Percentiles rank a stretch among this genome's conserved stretches.
Evolutionary conservation across 2,113 vertebrate species (phyloP).

Genomic region (Amia ocellicauda): DNA sequence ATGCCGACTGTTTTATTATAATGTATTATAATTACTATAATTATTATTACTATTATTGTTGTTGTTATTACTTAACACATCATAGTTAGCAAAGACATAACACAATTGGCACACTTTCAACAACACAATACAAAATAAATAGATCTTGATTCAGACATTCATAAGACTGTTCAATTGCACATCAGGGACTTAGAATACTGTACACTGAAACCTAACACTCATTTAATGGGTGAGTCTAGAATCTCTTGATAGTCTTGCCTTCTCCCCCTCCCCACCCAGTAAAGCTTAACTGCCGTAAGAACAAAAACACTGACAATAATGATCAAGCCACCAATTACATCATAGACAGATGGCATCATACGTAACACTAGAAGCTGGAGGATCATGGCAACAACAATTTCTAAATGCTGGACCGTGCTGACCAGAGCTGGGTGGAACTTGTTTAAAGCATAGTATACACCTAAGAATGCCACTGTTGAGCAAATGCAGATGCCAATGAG

Average conservation of each 20-base stretch:
- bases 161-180: conserved; percentile 44
- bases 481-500: conserved; percentile 91
- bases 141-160: conserved; percentile 63
- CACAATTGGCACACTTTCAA: conserved; percentile 63
- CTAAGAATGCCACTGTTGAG: conserved; percentile 94
- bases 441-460: conserved; percentile 92
- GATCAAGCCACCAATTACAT: conserved; percentile 81
- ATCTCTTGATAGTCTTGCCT: conserved; percentile 93
- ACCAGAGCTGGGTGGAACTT: conserved; percentile 95
- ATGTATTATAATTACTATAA: too few relatives aligned
- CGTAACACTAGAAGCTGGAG: conserved; percentile 89
- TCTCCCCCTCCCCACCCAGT: conserved; percentile 77
- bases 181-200: conserved; percentile 5
- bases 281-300: conserved; percentile 87
- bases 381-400: conserved; percentile 92
- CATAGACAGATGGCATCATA: conserved; percentile 85
- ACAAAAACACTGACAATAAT: conserved; percentile 92
- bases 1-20: too few relatives aligned
- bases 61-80: conserved; percentile 66
- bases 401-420: conserved; percentile 94
- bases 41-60: too few relatives aligned
- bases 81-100: conserved; percentile 63
- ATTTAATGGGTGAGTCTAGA: conserved; percentile 91
- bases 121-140: conserved; percentile 64
- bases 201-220: conserved; percentile 38